These are phyloP conservation scores for Dipus sagitta DNA, from an alignment of 2,797 vertebrate species.

Conservation along the genomic window DNA sequence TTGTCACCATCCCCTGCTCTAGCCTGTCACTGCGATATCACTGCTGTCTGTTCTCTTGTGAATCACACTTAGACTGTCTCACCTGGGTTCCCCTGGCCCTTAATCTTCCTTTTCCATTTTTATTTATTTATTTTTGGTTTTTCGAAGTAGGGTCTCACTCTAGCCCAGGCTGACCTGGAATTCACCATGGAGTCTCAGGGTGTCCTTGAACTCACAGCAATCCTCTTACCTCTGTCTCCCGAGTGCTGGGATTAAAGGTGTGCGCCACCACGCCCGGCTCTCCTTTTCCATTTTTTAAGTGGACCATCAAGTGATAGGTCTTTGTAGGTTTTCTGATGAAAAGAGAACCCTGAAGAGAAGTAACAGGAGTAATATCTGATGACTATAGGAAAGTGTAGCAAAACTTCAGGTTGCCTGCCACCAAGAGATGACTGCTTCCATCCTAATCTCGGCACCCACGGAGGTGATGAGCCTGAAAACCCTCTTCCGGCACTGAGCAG, in stretches of 20 bases:
- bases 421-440: not conserved
- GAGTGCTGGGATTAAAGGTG: too few species aligned
- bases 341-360: not conserved
- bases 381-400: not conserved
- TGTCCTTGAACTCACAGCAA: too few species aligned
- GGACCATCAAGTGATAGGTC: not conserved
- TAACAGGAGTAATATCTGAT: not conserved
- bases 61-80: not conserved
- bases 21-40: not conserved
- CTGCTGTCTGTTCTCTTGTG: constrained; percentile 6
- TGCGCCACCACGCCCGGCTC: too few species aligned
- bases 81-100: not conserved
- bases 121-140: too few species aligned
- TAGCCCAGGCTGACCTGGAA: too few species aligned
- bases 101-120: not conserved
- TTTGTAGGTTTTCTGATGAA: not conserved
- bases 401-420: not conserved
- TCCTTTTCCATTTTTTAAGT: not conserved
- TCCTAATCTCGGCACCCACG: not conserved
- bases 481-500: not conserved
- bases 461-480: not conserved
- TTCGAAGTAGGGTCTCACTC: too few species aligned
- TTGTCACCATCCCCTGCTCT: not conserved
- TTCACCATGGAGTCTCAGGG: too few species aligned
- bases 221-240: too few species aligned